Evolutionary conservation across 2,113 vertebrate genomes (phyloP), one percentile per base, ranked within the genome.

Genomic region (Leiothrix lutea): DNA sequence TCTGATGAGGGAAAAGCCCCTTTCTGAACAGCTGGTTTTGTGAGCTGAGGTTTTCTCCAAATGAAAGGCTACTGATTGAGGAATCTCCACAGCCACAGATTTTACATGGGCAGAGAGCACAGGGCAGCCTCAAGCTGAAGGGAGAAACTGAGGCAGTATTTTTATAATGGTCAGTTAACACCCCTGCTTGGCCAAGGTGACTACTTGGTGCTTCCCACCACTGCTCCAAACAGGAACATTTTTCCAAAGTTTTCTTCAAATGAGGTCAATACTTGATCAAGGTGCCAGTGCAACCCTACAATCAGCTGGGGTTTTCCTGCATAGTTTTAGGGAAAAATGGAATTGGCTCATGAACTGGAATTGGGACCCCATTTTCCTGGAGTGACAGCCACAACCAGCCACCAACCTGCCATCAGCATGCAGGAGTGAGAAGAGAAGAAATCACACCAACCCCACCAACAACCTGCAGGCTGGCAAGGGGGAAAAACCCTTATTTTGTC

Each of bases 261-360:
- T 42, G 36, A 65, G 23, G 9, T 53, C 20, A 61, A 69, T 21
- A 31, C 4, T 40, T 48, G 11, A 85, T 16, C 40, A 53, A 82
- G 23, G 21, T 29, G 36, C 12, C 36, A 48, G 4, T 8, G 25
- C 44, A 90, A 67, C 8, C 19, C 47, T 21, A 74, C 15, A n/a
- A 33, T 51, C 3, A 64, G 14, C 1, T 47, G 24, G 19, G 22
- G 11, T 11, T 79, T 75, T 69, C 31, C 31, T 45, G 9, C 1
- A 1, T 14, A 51, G 48, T 15, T 35, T 11, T 11, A 35, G 8
- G 21, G 19, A 4, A 53, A 87, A 75, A 66, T 2, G 0, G 4
- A 93, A 90, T 28, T 60, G 12, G 28, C 67, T 44, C 11, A 0
- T n/a, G 53, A 84, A 69, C 28, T 44, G 16, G 17, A 78, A 58